A percentile compares a stretch with the other conserved stretches of the same genome.
phyloP scores from a whole-genome alignment of 2,113 vertebrate species.

The Hydrochoerus hydrochaeris region DNA sequence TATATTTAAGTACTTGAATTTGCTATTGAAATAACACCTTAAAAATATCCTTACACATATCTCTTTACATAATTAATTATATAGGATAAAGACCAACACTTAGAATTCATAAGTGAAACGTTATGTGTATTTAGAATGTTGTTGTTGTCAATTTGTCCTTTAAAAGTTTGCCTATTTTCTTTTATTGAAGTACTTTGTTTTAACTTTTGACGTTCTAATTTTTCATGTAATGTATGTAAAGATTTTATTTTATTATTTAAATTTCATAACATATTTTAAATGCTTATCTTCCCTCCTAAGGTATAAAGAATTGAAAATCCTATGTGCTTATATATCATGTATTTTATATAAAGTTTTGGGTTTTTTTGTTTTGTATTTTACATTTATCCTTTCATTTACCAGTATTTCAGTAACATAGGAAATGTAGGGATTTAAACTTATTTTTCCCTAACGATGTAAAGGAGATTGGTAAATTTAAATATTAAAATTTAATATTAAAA shows the following conservation, averaged over 20 bases:
- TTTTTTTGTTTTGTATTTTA: background rate
- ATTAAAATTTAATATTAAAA: too few species aligned
- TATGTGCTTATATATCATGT: background rate
- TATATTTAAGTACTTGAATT: conserved; percentile 14
- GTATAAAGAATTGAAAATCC: background rate
- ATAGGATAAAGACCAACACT: background rate
- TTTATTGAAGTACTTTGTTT: background rate
- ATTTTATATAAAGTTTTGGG: background rate
- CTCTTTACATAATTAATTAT: conserved; percentile 8
- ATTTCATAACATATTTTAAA: conserved; percentile 39
- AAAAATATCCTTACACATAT: background rate
- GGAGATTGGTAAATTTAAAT: background rate
- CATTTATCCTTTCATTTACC: conserved; percentile 2
- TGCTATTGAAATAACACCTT: background rate
- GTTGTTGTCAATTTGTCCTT: background rate
- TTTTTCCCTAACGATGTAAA: background rate
- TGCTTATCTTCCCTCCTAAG: background rate
- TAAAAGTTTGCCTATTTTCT: background rate
- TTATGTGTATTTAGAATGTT: background rate
- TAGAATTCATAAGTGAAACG: conserved; percentile 33
- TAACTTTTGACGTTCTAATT: background rate
- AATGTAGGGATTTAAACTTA: background rate
- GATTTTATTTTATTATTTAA: conserved; percentile 44
- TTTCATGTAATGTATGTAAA: background rate
- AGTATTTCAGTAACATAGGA: background rate